A percentile compares a stretch with the other conserved stretches of the same genome.
phyloP scores from a whole-genome alignment of 2,888 invertebrate genomes.

The Incurvaria masculella region DNA sequence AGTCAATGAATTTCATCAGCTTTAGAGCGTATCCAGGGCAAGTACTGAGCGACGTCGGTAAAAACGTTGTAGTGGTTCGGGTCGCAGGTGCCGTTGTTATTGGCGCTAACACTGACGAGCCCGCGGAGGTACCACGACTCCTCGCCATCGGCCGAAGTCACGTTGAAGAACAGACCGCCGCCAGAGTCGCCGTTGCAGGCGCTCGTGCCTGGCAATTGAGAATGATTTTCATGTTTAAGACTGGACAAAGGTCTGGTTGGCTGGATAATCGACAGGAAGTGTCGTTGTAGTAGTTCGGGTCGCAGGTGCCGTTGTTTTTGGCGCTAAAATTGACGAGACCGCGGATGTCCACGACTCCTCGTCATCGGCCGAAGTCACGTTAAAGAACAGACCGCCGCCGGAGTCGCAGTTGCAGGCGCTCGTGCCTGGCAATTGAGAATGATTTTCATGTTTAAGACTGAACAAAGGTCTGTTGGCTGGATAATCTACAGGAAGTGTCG shows the following conservation, averaged over 20 bases:
- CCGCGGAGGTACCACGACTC: conserved; percentile 12
- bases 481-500: too few relatives aligned
- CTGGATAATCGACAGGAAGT: too few relatives aligned
- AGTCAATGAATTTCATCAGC: too few relatives aligned
- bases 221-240: too few relatives aligned
- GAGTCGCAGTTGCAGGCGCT: conserved; percentile 15
- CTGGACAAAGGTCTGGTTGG: too few relatives aligned
- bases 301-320: conserved; percentile 15
- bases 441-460: too few relatives aligned
- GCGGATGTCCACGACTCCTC: conserved; percentile 9
- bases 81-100: conserved; percentile 16
- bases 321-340: conserved; percentile 13
- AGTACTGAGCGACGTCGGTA: conserved; percentile 17
- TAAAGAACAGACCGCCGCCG: conserved; percentile 12
- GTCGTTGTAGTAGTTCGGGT: conserved; percentile 18
- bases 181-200: conserved; percentile 16
- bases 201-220: conserved; percentile 11
- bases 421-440: conserved; percentile 12
- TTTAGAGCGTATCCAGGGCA: neutral
- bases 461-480: too few relatives aligned
- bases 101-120: conserved; percentile 11
- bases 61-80: conserved; percentile 18
- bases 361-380: neutral
- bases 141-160: neutral
- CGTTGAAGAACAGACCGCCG: conserved; percentile 10